Conservation (phyloP, 2,888 invertebrate species). For the Leistus spinibarbis region DNA sequence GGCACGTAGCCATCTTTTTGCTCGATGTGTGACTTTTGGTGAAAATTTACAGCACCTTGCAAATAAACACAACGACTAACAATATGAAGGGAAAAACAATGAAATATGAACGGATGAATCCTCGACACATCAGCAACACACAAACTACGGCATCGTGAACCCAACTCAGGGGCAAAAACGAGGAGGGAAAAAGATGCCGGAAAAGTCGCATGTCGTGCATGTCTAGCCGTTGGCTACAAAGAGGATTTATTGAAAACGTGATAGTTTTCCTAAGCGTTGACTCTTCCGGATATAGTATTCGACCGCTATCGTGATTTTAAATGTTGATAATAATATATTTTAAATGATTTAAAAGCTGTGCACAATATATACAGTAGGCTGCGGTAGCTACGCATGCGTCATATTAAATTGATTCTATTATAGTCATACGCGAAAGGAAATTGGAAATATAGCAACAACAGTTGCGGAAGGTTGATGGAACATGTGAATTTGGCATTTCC, state of each 20-base stretch:
- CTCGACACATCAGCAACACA: background rate
- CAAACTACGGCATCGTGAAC: background rate
- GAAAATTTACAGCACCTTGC: constrained; percentile 10
- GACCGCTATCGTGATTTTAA: background rate
- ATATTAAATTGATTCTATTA: constrained; percentile 10
- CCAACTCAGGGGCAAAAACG: background rate
- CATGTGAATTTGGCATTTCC: constrained; percentile 4
- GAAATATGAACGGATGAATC: background rate
- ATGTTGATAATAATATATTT: background rate
- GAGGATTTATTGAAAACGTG: constrained; percentile 10
- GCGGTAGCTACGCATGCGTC: constrained; percentile 1
- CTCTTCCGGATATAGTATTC: background rate
- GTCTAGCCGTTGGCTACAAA: background rate
- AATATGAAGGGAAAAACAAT: constrained; percentile 4
- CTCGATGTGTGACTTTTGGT: background rate
- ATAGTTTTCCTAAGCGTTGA: constrained; percentile 1
- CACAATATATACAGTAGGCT: no score
- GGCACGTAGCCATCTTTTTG: constrained; percentile 3
- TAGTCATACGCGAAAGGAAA: background rate
- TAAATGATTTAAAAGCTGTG: background rate
- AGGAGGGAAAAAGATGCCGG: background rate
- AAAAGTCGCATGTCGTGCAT: background rate
- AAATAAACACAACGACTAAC: constrained; percentile 4
- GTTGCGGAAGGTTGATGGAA: background rate
- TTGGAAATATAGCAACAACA: constrained; percentile 6